Evolutionary conservation across 2,113 vertebrate species (phyloP).

Genomic region (Chaenogobius annularis): DNA sequence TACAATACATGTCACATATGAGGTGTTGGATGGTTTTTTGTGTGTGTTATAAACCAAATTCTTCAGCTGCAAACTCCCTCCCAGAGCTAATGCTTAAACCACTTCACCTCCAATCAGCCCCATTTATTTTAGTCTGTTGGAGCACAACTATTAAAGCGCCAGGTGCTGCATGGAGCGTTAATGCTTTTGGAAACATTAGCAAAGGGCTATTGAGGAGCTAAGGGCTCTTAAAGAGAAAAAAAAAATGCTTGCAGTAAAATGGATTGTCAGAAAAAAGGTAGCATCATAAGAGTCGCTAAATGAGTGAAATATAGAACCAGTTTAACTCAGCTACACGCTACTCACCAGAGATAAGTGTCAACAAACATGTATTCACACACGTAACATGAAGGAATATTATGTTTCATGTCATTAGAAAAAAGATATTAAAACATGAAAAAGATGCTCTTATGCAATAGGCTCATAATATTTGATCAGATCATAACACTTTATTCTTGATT

Average conservation of each 20-base stretch:
- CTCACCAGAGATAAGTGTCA: not conserved
- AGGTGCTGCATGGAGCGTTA: slow-evolving; percentile 40
- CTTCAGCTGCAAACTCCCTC: slow-evolving; percentile 21
- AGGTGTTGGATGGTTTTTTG: not conserved
- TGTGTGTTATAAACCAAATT: slow-evolving; percentile 30
- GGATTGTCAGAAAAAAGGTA: slow-evolving; percentile 23
- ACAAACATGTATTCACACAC: not conserved
- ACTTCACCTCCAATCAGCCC: slow-evolving; percentile 30
- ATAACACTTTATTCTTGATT: not conserved
- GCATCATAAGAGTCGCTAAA: not conserved
- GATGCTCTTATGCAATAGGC: not conserved
- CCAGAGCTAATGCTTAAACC: slow-evolving; percentile 27
- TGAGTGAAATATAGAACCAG: not conserved
- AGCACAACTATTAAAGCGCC: slow-evolving; percentile 35
- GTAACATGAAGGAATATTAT: not conserved
- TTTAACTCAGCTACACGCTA: not conserved
- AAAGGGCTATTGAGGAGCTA: slow-evolving; percentile 35
- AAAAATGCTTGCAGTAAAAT: slow-evolving; percentile 18
- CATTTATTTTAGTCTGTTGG: slow-evolving; percentile 39
- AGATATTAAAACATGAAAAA: not conserved
- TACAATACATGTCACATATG: not conserved
- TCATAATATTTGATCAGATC: not conserved
- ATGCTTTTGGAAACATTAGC: slow-evolving; percentile 53
- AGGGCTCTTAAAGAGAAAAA: slow-evolving; percentile 18
- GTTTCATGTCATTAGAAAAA: not conserved